These are phyloP conservation scores for Alces alces DNA, from an alignment of 2,113 vertebrate genomes.

Conservation along the genomic window DNA sequence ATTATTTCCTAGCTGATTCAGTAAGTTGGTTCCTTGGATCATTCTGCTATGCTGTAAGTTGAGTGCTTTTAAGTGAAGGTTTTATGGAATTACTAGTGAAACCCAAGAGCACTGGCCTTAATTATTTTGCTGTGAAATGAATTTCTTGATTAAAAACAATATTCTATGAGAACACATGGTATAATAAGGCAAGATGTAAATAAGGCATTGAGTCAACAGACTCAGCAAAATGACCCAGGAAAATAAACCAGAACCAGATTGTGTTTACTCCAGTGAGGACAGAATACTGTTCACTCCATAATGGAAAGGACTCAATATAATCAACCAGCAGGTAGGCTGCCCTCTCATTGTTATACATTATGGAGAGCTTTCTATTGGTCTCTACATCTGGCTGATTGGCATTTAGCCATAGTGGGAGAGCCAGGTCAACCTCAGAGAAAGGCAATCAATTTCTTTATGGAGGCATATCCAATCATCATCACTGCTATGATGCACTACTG, in stretches of 20 bases:
- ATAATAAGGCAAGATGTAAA: background rate
- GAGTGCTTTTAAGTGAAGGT: background rate
- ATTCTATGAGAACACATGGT: background rate
- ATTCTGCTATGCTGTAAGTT: background rate
- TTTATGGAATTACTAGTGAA: background rate
- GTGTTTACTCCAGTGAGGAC: background rate
- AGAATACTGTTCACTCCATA: background rate
- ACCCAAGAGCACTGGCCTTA: background rate
- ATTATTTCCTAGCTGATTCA: background rate
- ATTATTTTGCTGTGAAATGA: conserved; percentile 8
- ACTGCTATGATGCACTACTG: background rate
- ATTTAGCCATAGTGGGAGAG: background rate
- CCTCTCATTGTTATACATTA: background rate
- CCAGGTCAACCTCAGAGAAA: background rate
- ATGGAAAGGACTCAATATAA: background rate
- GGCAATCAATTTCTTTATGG: background rate
- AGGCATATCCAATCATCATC: background rate
- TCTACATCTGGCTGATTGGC: background rate
- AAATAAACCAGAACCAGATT: background rate
- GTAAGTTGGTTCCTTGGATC: background rate
- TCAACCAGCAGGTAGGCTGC: background rate
- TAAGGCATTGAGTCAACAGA: background rate
- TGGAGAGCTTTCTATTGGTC: background rate
- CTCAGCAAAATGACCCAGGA: background rate
- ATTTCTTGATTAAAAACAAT: conserved; percentile 13